Base-by-base conservation (phyloP, 2,888 invertebrate species). In the Papilio gigon region DNA sequence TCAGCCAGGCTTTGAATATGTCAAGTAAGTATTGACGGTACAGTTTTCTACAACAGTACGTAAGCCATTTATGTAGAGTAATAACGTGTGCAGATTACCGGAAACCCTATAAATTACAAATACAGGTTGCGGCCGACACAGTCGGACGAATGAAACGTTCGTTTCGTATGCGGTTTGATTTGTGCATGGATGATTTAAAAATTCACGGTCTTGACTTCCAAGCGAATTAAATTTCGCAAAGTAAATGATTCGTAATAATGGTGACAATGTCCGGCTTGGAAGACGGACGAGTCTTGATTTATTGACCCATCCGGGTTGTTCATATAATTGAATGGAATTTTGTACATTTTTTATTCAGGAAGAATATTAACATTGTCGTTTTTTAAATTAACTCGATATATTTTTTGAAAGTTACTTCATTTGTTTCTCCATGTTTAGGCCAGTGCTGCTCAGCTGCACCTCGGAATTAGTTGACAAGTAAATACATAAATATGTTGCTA, bases 151-250 rank as follows among this genome's bases (percentile, higher is more conserved):
- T 53, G n/a, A 27, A 27, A 27, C 30, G 53, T 30, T 56, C 14
- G 6, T 56, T 56, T 56, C 53, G 4, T 27, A 27, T 27, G 27
- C 50, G 22, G 63, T 61, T 61, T 60, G 65, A 59, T 61, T 66
- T 35, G 35, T 58, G 56, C 60, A 64, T 44, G 50, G 25, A n/a
- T 47, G 27, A 27, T 53, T 30, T 56, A 56, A 30, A 60, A 37
- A 60, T 60, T 37, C 25, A 60, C 37, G 59, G 59, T 35, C 59
- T 37, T 22, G 25, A 60, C 59, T 59, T 22, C 9, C 12, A 59
- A 11, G 20, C 5, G 27, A 59, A 59, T 59, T 59, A 11, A 59
- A 59, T 35, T 20, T 35, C 35, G 17, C 20, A 35, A 50, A 30
- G n/a, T 56, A 17, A 30, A 56, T 56, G 53, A 56, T 30, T 56